phyloP scores from a whole-genome alignment of 2,113 vertebrate genomes.

The Elaphurus davidianus region DNA sequence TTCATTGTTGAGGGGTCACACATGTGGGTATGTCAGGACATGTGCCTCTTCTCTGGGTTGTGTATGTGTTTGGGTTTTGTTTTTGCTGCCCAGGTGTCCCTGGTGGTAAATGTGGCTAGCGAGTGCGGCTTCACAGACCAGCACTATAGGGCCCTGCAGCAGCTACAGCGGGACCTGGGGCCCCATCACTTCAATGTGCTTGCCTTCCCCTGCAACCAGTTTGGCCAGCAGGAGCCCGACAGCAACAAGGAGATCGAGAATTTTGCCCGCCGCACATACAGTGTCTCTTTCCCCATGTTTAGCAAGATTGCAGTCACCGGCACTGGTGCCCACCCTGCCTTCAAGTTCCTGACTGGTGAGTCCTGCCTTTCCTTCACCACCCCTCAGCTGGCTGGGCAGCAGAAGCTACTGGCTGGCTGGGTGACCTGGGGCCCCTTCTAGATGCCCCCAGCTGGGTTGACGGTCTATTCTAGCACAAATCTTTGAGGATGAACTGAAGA shows the following conservation, averaged over 20 bases:
- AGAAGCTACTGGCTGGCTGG: background rate
- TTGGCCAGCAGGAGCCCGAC: constrained; percentile 96
- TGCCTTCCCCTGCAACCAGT: constrained; percentile 98
- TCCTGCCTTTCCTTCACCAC: background rate
- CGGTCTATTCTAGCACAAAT: background rate
- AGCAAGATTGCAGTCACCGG: constrained; percentile 93
- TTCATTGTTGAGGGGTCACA: background rate
- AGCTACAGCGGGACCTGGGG: constrained; percentile 93
- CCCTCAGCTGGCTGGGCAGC: background rate
- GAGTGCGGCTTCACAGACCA: constrained; percentile 95
- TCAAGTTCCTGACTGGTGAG: constrained; percentile 92
- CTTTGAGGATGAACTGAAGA: background rate
- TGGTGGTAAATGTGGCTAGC: constrained; percentile 97
- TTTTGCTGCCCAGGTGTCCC: constrained; percentile 85
- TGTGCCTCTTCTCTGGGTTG: background rate
- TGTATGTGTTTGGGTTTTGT: background rate
- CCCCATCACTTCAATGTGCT: constrained; percentile 95
- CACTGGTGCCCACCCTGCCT: constrained; percentile 91
- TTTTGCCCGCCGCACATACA: constrained; percentile 90
- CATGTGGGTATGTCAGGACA: background rate
- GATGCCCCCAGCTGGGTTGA: background rate
- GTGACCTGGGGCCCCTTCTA: background rate
- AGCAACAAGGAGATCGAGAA: constrained; percentile 95
- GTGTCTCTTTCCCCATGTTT: constrained; percentile 95
- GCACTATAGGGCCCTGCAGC: constrained; percentile 93